These are phyloP conservation scores for Chloropsis cyanopogon DNA, from an alignment of 2,113 vertebrate species.

Conservation along the genomic window DNA sequence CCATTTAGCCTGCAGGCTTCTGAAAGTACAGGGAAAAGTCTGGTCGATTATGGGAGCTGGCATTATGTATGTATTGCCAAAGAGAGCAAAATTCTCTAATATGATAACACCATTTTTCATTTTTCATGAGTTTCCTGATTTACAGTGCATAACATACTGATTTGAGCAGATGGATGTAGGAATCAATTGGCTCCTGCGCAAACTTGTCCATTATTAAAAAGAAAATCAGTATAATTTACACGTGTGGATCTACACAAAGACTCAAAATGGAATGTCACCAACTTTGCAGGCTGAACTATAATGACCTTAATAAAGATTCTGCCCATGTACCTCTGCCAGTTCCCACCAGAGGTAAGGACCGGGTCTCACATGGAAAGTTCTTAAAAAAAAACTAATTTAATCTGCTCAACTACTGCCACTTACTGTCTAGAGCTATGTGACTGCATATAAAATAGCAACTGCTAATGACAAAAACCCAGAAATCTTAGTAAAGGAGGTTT, in stretches of 20 bases:
- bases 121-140: conserved; percentile 54
- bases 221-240: not conserved
- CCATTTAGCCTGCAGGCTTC: conserved; percentile 67
- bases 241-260: not conserved
- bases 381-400: not conserved
- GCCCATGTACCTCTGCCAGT: not conserved
- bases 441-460: not conserved
- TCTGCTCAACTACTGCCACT: not conserved
- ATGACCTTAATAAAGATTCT: not conserved
- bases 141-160: not conserved
- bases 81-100: conserved; percentile 42
- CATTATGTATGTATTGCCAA: conserved; percentile 23
- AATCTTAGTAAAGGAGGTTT: not conserved
- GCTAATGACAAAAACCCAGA: not conserved
- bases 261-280: not conserved
- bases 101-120: conserved; percentile 22
- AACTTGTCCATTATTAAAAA: not conserved
- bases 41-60: conserved; percentile 9
- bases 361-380: not conserved
- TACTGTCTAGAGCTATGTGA: not conserved
- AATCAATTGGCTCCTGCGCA: not conserved
- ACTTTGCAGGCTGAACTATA: not conserved
- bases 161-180: not conserved
- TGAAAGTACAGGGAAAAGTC: conserved; percentile 36
- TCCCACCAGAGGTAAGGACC: not conserved